A percentile compares a stretch with the other conserved stretches of the same genome.
Conservation (phyloP, 53 echinoderm and acorn worm species). For the Luidia sarsii region DNA sequence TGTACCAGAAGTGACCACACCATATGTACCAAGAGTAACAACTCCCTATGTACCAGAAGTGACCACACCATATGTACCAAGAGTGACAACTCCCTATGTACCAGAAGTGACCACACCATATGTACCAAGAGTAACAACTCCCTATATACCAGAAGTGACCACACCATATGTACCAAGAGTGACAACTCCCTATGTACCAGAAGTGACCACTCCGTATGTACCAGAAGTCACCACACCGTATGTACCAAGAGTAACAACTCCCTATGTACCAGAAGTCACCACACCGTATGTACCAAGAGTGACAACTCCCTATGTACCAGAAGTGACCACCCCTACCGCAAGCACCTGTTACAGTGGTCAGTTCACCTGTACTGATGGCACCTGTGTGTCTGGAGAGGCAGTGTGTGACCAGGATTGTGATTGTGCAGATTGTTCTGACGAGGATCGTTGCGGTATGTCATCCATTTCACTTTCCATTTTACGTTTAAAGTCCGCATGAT, state of each 20-base stretch:
- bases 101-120: neutral
- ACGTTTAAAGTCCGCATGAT: no score
- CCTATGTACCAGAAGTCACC: neutral
- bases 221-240: neutral
- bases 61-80: constrained; percentile 14
- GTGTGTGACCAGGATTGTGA: constrained; percentile 53
- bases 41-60: neutral
- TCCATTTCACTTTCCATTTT: no score
- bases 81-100: neutral
- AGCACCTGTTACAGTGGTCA: constrained; percentile 39
- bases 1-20: neutral
- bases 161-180: neutral
- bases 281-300: neutral
- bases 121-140: neutral
- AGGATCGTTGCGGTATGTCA: constrained; percentile 53
- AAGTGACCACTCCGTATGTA: neutral
- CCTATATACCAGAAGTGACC: neutral
- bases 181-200: neutral
- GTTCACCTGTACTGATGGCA: constrained; percentile 37
- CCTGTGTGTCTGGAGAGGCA: constrained; percentile 35
- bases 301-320: constrained; percentile 2
- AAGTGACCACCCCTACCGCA: neutral
- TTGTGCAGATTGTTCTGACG: constrained; percentile 47
- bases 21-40: constrained; percentile 1
- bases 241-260: neutral